A percentile compares a stretch with the other conserved stretches of the same genome.
These are phyloP conservation scores for Ennomos quercinarius DNA, from an alignment of 2,888 invertebrate genomes.

Conservation along the genomic window DNA sequence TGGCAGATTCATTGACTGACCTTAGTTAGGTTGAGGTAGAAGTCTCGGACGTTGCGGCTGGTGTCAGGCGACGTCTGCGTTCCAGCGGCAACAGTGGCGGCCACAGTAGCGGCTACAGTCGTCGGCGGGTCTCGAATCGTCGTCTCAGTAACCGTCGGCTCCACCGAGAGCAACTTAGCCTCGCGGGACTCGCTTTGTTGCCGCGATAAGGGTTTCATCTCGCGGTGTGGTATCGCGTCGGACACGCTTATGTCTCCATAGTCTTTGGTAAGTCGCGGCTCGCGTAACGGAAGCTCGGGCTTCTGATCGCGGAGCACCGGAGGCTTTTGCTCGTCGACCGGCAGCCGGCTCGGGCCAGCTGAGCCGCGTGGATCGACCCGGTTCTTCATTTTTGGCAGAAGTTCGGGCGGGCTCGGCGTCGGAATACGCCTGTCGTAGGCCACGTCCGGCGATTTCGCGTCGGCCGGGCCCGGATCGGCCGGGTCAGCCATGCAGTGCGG, in stretches of 20 bases:
- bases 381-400: conserved; percentile 19
- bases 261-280: neutral
- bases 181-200: neutral
- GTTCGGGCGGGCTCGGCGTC: conserved; percentile 15
- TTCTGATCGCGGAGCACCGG: conserved; percentile 22
- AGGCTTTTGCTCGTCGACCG: conserved; percentile 6
- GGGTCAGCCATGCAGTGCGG: conserved; percentile 6
- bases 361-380: conserved; percentile 2
- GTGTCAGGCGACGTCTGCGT: conserved; percentile 90
- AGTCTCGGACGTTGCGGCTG: conserved; percentile 37
- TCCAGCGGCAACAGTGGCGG: conserved; percentile 79
- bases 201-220: neutral
- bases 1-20: conserved; percentile 8
- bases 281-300: conserved; percentile 18
- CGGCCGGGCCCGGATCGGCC: neutral
- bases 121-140: conserved; percentile 1
- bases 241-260: neutral
- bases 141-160: neutral
- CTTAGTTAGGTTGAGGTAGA: conserved; percentile 18
- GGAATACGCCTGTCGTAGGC: neutral
- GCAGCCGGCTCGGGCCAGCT: conserved; percentile 2
- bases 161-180: neutral
- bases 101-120: conserved; percentile 40
- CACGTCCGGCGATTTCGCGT: neutral
- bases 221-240: conserved; percentile 4